These are phyloP conservation scores for Thera obeliscata DNA, from an alignment of 2,888 invertebrate species.

Conservation along the genomic window DNA sequence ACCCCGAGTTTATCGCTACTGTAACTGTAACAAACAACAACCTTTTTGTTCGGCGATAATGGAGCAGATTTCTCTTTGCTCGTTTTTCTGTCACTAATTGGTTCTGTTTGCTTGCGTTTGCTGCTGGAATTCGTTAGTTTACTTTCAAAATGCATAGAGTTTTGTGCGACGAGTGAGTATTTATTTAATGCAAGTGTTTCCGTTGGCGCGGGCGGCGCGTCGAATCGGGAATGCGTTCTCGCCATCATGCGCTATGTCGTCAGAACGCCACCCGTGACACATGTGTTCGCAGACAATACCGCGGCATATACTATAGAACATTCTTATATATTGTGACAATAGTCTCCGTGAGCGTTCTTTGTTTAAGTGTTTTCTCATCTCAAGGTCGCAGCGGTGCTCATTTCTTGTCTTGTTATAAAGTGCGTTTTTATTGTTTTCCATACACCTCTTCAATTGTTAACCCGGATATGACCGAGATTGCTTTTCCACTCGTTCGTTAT, in stretches of 20 bases:
- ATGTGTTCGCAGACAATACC: slow-evolving; percentile 43
- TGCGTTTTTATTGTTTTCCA: slow-evolving; percentile 45
- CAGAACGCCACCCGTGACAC: slow-evolving; percentile 48
- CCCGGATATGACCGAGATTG: slow-evolving; percentile 41
- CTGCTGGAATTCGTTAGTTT: slow-evolving; percentile 50
- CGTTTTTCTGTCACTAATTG: slow-evolving; percentile 64
- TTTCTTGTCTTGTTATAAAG: slow-evolving; percentile 48
- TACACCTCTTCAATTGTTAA: slow-evolving; percentile 36
- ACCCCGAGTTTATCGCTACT: slow-evolving; percentile 52
- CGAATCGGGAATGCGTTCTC: slow-evolving; percentile 77
- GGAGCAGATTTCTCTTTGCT: slow-evolving; percentile 71
- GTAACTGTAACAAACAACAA: slow-evolving; percentile 62
- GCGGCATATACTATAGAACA: slow-evolving; percentile 22
- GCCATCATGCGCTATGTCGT: slow-evolving; percentile 57
- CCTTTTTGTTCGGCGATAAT: slow-evolving; percentile 66
- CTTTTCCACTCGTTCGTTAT: slow-evolving; percentile 31
- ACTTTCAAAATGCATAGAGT: slow-evolving; percentile 51
- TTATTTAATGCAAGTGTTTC: slow-evolving; percentile 27
- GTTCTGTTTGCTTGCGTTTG: slow-evolving; percentile 51
- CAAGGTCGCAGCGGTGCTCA: slow-evolving; percentile 61
- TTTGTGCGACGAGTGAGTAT: slow-evolving; percentile 38
- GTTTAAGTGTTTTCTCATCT: slow-evolving; percentile 63
- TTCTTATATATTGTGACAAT: slow-evolving; percentile 49
- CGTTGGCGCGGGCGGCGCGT: slow-evolving; percentile 55
- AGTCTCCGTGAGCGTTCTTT: slow-evolving; percentile 60